Percentiles rank a stretch among this genome's conserved stretches.
These are phyloP conservation scores for Brachymystax lenok DNA, from an alignment of 2,797 vertebrate species.

Conservation along the genomic window DNA sequence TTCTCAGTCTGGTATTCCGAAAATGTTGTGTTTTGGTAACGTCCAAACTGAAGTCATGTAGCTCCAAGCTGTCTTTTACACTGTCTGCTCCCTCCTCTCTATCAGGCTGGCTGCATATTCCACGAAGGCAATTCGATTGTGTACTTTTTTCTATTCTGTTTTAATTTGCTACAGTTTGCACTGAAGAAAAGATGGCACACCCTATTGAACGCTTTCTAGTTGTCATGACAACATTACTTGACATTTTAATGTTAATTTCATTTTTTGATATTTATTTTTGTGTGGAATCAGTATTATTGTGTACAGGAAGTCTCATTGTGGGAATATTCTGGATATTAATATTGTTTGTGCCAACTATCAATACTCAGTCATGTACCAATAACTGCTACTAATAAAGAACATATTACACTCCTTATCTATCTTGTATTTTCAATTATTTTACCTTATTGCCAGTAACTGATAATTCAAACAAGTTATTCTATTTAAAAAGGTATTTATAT, in stretches of 20 bases:
- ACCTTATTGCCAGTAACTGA: too few species aligned
- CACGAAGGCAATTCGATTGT: conserved; percentile 16
- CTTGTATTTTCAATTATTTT: too few species aligned
- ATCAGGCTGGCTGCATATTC: conserved; percentile 21
- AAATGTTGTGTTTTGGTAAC: not conserved
- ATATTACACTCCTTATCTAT: not conserved
- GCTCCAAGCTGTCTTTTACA: conserved; percentile 1
- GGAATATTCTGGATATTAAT: conserved; percentile 51
- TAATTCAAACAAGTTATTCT: too few species aligned
- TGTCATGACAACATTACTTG: conserved; percentile 14
- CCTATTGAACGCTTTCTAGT: not conserved
- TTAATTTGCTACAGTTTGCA: conserved; percentile 39
- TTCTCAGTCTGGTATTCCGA: not conserved
- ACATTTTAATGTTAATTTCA: conserved; percentile 36
- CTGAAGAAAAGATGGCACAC: conserved; percentile 31
- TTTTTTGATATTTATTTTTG: conserved; percentile 39
- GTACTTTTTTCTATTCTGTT: not conserved
- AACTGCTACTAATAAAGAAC: conserved; percentile 18
- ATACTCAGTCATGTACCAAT: conserved; percentile 61
- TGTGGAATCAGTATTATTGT: conserved; percentile 56
- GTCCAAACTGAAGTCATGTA: conserved; percentile 12
- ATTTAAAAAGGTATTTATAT: too few species aligned
- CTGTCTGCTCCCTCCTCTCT: conserved; percentile 1
- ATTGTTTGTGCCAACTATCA: conserved; percentile 73
- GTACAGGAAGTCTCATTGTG: conserved; percentile 52